These are phyloP conservation scores for Amblyornis subalaris DNA, from an alignment of 2,113 vertebrate species.

Conservation along the genomic window DNA sequence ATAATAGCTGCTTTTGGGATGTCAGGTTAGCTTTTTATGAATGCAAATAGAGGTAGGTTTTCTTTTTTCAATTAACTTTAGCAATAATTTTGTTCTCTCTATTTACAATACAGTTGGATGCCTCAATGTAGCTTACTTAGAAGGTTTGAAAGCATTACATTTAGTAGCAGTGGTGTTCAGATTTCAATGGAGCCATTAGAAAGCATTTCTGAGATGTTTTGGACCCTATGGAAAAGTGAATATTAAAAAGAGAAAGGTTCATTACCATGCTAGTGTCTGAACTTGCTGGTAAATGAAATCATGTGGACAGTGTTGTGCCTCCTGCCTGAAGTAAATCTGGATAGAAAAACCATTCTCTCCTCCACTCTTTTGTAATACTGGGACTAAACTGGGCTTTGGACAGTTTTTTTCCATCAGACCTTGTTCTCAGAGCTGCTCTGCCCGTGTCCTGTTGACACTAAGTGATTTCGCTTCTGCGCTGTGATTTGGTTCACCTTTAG, in stretches of 20 bases:
- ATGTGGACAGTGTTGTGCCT: background rate
- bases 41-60: conserved; percentile 12
- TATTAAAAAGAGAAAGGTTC: background rate
- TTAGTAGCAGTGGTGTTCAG: background rate
- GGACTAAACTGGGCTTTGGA: background rate
- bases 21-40: conserved; percentile 31
- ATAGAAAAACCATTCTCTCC: background rate
- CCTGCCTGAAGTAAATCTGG: background rate
- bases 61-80: conserved; percentile 23
- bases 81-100: background rate
- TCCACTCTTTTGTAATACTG: background rate
- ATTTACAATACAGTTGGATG: background rate
- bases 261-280: background rate
- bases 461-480: background rate
- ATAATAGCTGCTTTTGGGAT: conserved; percentile 40
- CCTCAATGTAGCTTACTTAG: background rate
- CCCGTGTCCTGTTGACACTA: background rate
- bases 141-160: background rate
- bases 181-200: background rate
- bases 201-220: background rate
- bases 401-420: background rate
- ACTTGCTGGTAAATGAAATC: background rate
- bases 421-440: background rate
- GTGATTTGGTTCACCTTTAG: background rate
- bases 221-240: background rate